Conservation (phyloP, 1,140 invertebrate genomes). For the Cydia pomonella region DNA sequence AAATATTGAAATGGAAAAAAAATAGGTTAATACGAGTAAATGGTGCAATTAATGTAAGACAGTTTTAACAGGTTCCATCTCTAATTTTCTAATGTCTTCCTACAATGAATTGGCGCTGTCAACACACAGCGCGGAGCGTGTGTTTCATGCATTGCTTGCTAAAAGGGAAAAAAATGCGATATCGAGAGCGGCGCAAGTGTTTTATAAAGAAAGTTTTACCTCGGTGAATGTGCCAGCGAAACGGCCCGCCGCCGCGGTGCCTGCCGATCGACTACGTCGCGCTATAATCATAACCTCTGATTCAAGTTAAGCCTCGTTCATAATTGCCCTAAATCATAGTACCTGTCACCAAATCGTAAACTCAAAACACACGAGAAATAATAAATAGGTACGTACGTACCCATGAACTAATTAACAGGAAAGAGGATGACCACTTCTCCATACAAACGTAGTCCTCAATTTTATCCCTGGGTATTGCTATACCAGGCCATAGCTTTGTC, state of each 20-base stretch:
- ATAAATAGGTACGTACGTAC: too few species aligned
- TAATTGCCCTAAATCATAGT: constrained; percentile 38
- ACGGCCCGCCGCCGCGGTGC: constrained; percentile 35
- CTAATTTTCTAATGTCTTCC: not conserved
- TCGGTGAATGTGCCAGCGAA: constrained; percentile 7
- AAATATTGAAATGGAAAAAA: too few species aligned
- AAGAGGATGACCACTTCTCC: too few species aligned
- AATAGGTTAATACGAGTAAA: not conserved
- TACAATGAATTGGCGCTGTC: not conserved
- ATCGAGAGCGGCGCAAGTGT: not conserved
- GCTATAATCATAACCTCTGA: constrained; percentile 41
- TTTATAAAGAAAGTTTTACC: constrained; percentile 19
- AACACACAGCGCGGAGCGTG: not conserved
- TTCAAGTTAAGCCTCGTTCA: constrained; percentile 45
- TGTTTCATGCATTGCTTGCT: not conserved
- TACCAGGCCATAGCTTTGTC: too few species aligned
- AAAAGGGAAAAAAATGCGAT: not conserved
- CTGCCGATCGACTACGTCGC: constrained; percentile 42
- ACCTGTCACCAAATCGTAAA: not conserved
- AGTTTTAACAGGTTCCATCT: not conserved
- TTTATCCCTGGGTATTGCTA: too few species aligned
- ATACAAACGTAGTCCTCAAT: too few species aligned
- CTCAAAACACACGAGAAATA: not conserved
- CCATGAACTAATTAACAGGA: too few species aligned
- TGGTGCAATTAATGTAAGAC: not conserved